Base-by-base conservation (phyloP, 1,140 invertebrate genomes). In the Drosophila elegans region DNA sequence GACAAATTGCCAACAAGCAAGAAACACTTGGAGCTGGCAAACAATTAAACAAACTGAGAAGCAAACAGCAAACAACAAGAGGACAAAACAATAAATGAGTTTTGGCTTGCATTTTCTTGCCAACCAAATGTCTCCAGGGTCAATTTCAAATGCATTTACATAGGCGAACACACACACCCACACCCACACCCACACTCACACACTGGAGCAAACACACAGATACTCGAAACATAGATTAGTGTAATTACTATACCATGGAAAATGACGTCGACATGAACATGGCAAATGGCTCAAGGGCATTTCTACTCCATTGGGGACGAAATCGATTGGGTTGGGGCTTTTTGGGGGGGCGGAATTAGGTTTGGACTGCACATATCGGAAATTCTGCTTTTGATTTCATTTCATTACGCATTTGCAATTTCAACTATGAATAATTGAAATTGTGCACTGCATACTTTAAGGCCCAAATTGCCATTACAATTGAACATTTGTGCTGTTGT, bases 321-420 rank as follows among this genome's bases (percentile, higher is more conserved):
- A 38, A 74, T 16, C 60, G 60, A 73, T 52, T 41, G 54, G 60
- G 41, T 25, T 27, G 38, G 21, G 57, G 25, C 61, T 55, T 44
- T 12, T 7, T 16, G 25, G 27, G 12, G 12, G 21, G 39, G 5
- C 2, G 13, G 34, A 49, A 60, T 78, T 45, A 68, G 46, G 39
- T 6, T 13, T 55, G 51, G 36, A 44, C 45, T 75, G 53, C 57
- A 36, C 21, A 62, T 59, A 80, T 80, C 55, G 77, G 66, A 75
- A 73, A 80, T 76, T 66, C 73, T 80, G 80, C 80, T 84, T 84
- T 84, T 84, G 80, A 84, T 84, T 84, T 84, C 80, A 84, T 84
- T 84, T 84, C 80, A 84, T 84, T 84, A 84, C 73, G 77, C 80
- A 80, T 80, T 78, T 84, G 80, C 80, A 84, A 84, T 84, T 84